These are phyloP conservation scores for Nemotelus pantherinus DNA, from an alignment of 2,888 invertebrate genomes.

Conservation along the genomic window DNA sequence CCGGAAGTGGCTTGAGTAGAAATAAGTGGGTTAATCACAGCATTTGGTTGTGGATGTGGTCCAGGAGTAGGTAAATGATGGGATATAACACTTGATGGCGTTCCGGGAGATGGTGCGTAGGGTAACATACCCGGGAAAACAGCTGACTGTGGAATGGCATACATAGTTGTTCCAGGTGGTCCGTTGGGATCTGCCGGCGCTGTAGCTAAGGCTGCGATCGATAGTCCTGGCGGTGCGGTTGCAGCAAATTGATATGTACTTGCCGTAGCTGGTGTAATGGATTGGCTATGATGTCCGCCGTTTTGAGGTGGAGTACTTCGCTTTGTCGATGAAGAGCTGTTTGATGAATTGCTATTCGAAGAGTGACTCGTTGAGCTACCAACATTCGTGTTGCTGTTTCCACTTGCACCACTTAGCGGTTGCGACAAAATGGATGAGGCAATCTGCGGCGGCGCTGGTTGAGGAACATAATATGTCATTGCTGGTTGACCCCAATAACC, in stretches of 20 bases:
- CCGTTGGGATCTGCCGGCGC: constrained; percentile 54
- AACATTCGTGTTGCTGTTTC: constrained; percentile 55
- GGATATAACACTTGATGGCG: constrained; percentile 56
- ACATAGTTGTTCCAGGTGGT: constrained; percentile 60
- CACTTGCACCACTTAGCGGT: constrained; percentile 52
- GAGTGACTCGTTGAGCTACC: constrained; percentile 45
- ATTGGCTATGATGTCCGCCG: constrained; percentile 48
- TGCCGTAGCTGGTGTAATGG: constrained; percentile 53
- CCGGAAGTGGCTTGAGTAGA: constrained; percentile 47
- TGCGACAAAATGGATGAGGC: constrained; percentile 51
- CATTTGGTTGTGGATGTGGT: constrained; percentile 57
- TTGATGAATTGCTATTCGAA: constrained; percentile 12
- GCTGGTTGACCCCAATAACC: constrained; percentile 61
- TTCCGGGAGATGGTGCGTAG: constrained; percentile 55
- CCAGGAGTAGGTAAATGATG: constrained; percentile 50
- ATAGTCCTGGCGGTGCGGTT: constrained; percentile 54
- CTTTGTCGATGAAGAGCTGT: constrained; percentile 56
- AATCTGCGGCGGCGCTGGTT: constrained; percentile 58
- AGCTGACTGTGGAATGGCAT: constrained; percentile 63
- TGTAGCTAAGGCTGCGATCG: constrained; percentile 52
- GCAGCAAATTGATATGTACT: constrained; percentile 53
- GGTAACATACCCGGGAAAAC: constrained; percentile 64
- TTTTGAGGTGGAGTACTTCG: constrained; percentile 58
- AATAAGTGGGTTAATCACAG: constrained; percentile 61
- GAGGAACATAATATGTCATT: constrained; percentile 65